These are phyloP conservation scores for Urophycis tenuis DNA, from an alignment of 2,797 vertebrate genomes.

Conservation along the genomic window DNA sequence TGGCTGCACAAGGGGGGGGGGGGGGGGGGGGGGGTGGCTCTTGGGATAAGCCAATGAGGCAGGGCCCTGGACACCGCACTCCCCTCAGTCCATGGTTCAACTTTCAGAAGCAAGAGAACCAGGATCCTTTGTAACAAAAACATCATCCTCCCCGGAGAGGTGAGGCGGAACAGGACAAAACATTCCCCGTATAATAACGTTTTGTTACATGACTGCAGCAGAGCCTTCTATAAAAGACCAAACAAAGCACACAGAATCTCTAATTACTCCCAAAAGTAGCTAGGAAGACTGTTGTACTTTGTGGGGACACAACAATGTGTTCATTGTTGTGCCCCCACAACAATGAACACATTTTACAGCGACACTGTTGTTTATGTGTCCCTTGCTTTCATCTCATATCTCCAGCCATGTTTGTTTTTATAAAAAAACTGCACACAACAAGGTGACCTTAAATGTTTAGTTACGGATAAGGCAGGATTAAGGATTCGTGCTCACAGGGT, in stretches of 20 bases:
- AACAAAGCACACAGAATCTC: background rate
- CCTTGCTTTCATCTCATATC: background rate
- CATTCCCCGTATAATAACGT: background rate
- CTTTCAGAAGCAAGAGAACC: background rate
- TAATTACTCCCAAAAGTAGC: background rate
- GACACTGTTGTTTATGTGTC: too few species aligned
- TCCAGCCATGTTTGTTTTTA: background rate
- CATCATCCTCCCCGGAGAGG: background rate
- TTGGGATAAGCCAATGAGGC: slow-evolving; percentile 54
- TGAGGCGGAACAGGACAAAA: background rate
- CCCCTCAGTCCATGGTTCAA: slow-evolving; percentile 36
- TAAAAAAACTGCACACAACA: background rate
- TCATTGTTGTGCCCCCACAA: background rate
- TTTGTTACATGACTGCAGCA: background rate
- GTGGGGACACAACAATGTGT: background rate
- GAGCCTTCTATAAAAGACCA: background rate
- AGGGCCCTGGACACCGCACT: slow-evolving; percentile 29
- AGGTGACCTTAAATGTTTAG: background rate
- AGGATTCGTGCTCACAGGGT: background rate
- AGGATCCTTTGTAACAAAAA: slow-evolving; percentile 25
- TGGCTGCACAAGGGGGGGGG: slow-evolving; percentile 49
- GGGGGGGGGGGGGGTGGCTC: too few species aligned
- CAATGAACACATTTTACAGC: too few species aligned
- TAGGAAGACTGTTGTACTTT: background rate
- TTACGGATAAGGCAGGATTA: background rate